Conservation (phyloP, 2,888 invertebrate genomes). For the Creontiades dilutus region DNA sequence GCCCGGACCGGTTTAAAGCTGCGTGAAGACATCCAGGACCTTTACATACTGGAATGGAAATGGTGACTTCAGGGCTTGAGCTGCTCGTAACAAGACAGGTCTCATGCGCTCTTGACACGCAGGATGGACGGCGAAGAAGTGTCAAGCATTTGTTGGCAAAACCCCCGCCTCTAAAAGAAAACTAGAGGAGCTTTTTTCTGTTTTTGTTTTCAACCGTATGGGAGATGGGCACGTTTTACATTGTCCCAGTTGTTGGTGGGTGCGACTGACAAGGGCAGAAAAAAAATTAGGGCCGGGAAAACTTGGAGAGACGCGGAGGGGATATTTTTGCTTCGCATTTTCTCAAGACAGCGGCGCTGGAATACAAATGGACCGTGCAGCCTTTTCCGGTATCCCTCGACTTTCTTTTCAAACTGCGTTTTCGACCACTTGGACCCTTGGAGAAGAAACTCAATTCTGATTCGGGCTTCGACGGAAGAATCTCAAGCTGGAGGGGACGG, state of each 20-base stretch:
- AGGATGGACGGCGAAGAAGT: conserved; percentile 54
- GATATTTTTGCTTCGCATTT: conserved; percentile 60
- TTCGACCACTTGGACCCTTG: conserved; percentile 42
- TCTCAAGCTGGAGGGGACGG: neutral
- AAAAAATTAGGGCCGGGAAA: neutral
- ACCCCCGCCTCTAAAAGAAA: neutral
- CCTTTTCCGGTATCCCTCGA: conserved; percentile 12
- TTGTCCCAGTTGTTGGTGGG: conserved; percentile 66
- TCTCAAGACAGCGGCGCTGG: conserved; percentile 49
- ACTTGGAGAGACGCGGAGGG: neutral
- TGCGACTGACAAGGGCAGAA: conserved; percentile 55
- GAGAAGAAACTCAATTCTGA: conserved; percentile 63
- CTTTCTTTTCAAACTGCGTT: conserved; percentile 46
- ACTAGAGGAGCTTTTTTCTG: neutral
- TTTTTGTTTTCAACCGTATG: conserved; percentile 44
- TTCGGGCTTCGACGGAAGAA: conserved; percentile 16
- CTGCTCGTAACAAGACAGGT: neutral
- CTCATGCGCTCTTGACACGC: neutral
- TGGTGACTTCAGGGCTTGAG: neutral
- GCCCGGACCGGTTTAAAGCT: no score
- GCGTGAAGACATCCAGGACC: neutral
- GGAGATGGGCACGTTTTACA: conserved; percentile 69
- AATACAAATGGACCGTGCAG: conserved; percentile 59
- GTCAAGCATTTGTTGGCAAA: conserved; percentile 45
- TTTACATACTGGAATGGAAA: conserved; percentile 14